Conservation (phyloP, 2,888 invertebrate species). For the Danaus chrysippus region DNA sequence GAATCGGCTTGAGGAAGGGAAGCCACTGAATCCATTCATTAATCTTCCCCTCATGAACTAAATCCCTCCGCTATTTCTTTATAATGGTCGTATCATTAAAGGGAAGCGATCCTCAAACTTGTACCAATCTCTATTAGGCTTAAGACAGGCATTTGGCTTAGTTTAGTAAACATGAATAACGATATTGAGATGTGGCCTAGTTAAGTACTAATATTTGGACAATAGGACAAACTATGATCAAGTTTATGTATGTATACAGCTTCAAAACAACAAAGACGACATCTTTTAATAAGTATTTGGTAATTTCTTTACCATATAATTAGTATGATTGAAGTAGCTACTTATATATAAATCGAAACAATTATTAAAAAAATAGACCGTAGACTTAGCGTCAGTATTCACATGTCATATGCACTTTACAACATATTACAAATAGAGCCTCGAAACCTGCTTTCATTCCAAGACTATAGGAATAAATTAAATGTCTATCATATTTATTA, state of each 20-base stretch:
- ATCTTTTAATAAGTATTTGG: too few relatives aligned
- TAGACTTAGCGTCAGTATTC: too few relatives aligned
- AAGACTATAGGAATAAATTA: too few relatives aligned
- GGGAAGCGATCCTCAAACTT: conserved; percentile 22
- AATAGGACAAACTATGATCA: background rate
- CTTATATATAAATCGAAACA: too few relatives aligned
- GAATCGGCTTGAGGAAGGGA: conserved; percentile 16
- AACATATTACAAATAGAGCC: too few relatives aligned
- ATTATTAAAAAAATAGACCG: too few relatives aligned
- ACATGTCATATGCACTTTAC: too few relatives aligned
- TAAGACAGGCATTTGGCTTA: conserved; percentile 14
- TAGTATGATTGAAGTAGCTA: too few relatives aligned
- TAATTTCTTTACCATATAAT: too few relatives aligned
- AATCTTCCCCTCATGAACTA: conserved; percentile 29
- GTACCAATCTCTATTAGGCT: conserved; percentile 25
- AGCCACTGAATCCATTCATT: conserved; percentile 17
- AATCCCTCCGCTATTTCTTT: conserved; percentile 30
- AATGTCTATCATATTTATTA: too few relatives aligned
- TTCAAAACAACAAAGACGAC: too few relatives aligned
- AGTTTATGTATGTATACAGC: background rate
- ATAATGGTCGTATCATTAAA: conserved; percentile 28
- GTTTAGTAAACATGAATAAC: conserved; percentile 15
- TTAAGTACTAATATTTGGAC: background rate
- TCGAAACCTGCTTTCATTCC: too few relatives aligned
- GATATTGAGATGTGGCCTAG: conserved; percentile 2